phyloP scores from a whole-genome alignment of 2,888 invertebrate species.

The Pocota personata region DNA sequence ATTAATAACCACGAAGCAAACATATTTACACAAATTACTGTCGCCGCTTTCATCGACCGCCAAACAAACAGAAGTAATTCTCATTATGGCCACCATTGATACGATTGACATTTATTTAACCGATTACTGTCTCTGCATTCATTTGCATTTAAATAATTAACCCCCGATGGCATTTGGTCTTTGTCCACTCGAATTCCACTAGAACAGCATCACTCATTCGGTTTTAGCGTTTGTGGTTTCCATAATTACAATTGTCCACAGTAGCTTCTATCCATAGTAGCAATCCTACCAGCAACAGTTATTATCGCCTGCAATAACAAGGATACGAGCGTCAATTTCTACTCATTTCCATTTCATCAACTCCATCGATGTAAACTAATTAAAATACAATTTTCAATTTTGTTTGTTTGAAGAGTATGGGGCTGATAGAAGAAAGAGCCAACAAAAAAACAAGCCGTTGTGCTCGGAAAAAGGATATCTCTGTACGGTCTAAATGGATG shows the following conservation, averaged over 20 bases:
- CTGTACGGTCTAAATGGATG: constrained; percentile 61
- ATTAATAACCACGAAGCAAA: constrained; percentile 54
- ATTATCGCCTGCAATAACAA: constrained; percentile 1
- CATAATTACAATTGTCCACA: constrained; percentile 27
- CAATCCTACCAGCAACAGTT: constrained; percentile 29
- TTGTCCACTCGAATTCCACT: neutral
- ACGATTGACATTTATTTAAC: constrained; percentile 59
- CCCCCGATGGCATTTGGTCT: neutral
- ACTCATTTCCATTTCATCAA: constrained; percentile 20
- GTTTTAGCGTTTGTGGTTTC: constrained; percentile 9
- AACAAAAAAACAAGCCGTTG: neutral
- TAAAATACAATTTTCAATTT: constrained; percentile 66
- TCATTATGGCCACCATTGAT: constrained; percentile 46
- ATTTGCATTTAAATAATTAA: constrained; percentile 64
- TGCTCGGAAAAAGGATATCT: constrained; percentile 50
- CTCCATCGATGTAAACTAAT: constrained; percentile 63
- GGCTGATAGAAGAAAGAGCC: neutral
- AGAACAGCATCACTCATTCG: constrained; percentile 12
- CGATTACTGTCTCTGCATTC: constrained; percentile 43
- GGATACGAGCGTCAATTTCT: constrained; percentile 19
- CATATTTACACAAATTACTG: constrained; percentile 41
- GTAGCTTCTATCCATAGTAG: neutral
- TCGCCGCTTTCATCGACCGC: neutral
- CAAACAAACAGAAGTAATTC: constrained; percentile 59
- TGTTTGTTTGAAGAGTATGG: constrained; percentile 30